A percentile compares a stretch with the other conserved stretches of the same genome.
Conservation (phyloP, 2,113 vertebrate genomes). For the Vidua chalybeata region DNA sequence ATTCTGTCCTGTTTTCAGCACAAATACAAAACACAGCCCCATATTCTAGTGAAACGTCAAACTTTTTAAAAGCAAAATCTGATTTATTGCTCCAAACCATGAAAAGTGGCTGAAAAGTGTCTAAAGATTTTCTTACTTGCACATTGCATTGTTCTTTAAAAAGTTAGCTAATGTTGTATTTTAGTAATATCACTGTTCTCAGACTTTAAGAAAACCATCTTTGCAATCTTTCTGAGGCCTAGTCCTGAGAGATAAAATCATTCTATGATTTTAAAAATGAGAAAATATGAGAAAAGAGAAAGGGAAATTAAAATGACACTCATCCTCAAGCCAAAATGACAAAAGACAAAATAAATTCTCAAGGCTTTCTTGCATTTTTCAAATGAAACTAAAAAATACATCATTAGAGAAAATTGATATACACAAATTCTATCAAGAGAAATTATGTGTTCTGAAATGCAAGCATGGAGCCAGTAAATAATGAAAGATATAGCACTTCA, state of each 20-base stretch:
- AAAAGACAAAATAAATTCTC: neutral
- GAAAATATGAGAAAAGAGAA: neutral
- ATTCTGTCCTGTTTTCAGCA: neutral
- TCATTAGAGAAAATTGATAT: neutral
- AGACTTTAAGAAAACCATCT: neutral
- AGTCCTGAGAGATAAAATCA: neutral
- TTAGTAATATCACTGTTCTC: neutral
- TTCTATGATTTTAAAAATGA: no score
- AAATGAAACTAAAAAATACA: neutral
- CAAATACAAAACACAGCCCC: neutral
- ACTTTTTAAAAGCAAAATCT: neutral
- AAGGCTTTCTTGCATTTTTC: neutral
- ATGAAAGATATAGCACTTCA: neutral
- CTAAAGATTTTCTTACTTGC: neutral
- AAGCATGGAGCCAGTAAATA: neutral
- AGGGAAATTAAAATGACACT: neutral
- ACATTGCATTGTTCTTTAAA: neutral
- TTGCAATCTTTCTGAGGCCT: neutral
- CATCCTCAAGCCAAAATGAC: neutral
- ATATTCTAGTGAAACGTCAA: neutral
- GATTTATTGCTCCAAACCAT: neutral
- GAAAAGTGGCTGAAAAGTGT: neutral
- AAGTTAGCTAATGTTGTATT: neutral
- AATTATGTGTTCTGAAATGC: neutral
- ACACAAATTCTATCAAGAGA: neutral